These are phyloP conservation scores for Nebria brevicollis DNA, from an alignment of 2,888 invertebrate genomes.

Conservation along the genomic window DNA sequence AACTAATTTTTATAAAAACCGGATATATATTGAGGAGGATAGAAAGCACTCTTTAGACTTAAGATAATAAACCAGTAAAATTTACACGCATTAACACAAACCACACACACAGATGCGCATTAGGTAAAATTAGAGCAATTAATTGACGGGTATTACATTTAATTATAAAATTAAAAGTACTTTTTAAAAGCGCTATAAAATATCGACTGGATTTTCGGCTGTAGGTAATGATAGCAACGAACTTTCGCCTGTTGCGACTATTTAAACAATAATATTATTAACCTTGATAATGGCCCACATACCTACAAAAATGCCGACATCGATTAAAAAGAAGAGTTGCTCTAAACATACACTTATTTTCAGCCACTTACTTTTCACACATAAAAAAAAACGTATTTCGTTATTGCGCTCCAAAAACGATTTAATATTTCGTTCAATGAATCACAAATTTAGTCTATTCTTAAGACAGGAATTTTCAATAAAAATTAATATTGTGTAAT, in stretches of 20 bases:
- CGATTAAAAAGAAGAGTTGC: conserved; percentile 5
- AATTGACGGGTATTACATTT: conserved; percentile 19
- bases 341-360: not conserved
- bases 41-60: conserved; percentile 28
- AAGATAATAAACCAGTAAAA: conserved; percentile 23
- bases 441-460: no score
- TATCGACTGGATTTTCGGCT: conserved; percentile 12
- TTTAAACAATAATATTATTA: conserved; percentile 24
- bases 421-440: not conserved
- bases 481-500: no score
- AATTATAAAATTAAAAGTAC: conserved; percentile 32
- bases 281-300: conserved; percentile 41
- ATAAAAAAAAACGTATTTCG: not conserved
- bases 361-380: conserved; percentile 1
- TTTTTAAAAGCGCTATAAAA: conserved; percentile 28
- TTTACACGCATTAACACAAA: conserved; percentile 27
- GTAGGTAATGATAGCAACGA: conserved; percentile 7
- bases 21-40: conserved; percentile 24
- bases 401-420: not conserved
- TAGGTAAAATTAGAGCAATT: conserved; percentile 27
- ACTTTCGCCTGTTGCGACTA: conserved; percentile 28
- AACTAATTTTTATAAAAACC: conserved; percentile 24
- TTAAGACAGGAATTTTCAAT: no score
- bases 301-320: conserved; percentile 30
- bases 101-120: conserved; percentile 25